Evolutionary conservation across 1,140 invertebrate genomes (phyloP).

Genomic region (Laodelphax striatellus): DNA sequence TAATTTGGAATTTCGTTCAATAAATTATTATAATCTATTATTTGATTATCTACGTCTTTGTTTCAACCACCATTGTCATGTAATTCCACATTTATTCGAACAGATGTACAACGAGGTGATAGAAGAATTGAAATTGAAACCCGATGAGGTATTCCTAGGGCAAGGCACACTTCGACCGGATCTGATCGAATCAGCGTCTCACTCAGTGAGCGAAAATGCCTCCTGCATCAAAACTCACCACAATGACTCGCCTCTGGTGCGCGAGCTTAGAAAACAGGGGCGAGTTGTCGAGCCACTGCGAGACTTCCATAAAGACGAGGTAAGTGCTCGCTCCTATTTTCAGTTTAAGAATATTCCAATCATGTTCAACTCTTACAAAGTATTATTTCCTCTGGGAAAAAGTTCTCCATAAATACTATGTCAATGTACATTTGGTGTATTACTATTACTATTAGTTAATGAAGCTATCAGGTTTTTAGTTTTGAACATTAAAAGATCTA

Average conservation of each 20-base stretch:
- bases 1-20: too few species aligned
- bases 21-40: too few species aligned
- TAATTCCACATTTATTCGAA: too few species aligned
- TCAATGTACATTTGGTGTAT: too few species aligned
- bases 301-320: constrained; percentile 99
- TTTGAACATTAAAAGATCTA: too few species aligned
- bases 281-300: constrained; percentile 94
- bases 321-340: constrained; percentile 35
- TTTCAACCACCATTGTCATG: too few species aligned
- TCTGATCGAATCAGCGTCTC: constrained; percentile 93
- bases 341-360: neutral
- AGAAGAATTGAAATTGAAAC: constrained; percentile 64
- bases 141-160: constrained; percentile 74
- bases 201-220: constrained; percentile 70
- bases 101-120: constrained; percentile 72
- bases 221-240: constrained; percentile 99
- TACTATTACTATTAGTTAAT: too few species aligned
- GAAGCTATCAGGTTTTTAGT: too few species aligned
- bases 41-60: too few species aligned
- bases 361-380: too few species aligned
- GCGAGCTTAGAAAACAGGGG: constrained; percentile 70
- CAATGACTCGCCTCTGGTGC: constrained; percentile 95
- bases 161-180: constrained; percentile 94
- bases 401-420: too few species aligned
- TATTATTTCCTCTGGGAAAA: too few species aligned